Conservation (phyloP, 2,113 vertebrate species). For the Turnix velox region DNA sequence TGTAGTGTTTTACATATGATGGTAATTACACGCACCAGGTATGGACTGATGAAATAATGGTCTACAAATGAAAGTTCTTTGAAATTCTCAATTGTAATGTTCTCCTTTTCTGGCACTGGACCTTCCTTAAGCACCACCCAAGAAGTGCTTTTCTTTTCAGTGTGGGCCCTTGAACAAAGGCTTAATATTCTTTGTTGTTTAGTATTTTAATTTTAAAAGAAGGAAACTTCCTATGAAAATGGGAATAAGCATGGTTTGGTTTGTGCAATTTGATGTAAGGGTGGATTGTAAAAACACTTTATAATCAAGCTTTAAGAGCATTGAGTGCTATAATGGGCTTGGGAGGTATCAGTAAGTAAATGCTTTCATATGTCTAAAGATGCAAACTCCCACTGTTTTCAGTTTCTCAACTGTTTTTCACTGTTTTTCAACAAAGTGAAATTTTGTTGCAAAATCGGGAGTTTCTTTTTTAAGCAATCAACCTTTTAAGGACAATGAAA, state of each 20-base stretch:
- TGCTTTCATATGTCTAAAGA: rapidly evolving
- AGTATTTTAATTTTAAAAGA: background rate
- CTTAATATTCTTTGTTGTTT: background rate
- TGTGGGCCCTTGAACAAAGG: background rate
- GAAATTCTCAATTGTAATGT: background rate
- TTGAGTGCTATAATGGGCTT: background rate
- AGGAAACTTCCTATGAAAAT: background rate
- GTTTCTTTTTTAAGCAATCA: background rate
- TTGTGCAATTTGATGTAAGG: background rate
- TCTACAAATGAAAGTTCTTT: background rate
- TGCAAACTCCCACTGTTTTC: background rate
- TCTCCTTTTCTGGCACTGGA: background rate
- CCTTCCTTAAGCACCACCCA: background rate
- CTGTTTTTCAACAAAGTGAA: no score
- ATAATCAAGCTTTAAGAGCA: background rate
- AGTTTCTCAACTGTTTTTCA: no score
- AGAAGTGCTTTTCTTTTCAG: background rate
- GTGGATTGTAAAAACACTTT: background rate
- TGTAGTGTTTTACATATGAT: background rate
- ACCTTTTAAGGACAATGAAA: background rate
- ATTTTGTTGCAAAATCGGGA: background rate
- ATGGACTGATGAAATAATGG: background rate
- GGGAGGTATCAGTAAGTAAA: background rate
- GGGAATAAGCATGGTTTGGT: background rate
- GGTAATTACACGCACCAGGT: background rate